Evolutionary conservation across 2,113 vertebrate species (phyloP).

Genomic region (Halichoerus grypus): DNA sequence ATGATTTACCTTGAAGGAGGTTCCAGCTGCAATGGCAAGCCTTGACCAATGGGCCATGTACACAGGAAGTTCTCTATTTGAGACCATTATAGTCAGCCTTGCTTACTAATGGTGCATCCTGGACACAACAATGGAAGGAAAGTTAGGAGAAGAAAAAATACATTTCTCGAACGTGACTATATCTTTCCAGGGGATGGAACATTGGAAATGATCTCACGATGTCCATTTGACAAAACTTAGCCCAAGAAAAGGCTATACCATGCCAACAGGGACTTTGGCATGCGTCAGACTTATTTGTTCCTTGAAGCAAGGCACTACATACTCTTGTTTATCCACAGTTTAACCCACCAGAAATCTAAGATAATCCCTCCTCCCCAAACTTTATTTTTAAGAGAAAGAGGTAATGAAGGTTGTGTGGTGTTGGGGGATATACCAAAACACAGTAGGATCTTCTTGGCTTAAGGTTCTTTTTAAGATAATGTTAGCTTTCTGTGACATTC

Average conservation of each 20-base stretch:
- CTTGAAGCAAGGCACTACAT: background rate
- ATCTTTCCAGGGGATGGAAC: background rate
- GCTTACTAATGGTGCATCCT: background rate
- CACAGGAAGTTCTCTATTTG: background rate
- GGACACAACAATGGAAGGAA: background rate
- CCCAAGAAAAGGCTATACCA: background rate
- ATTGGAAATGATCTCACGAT: background rate
- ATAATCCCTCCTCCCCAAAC: background rate
- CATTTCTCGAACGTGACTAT: background rate
- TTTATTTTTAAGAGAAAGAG: constrained; percentile 15
- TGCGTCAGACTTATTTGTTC: rapidly evolving
- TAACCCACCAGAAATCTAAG: background rate
- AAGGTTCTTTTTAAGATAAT: background rate
- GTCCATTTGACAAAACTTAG: background rate
- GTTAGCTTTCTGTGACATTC: background rate
- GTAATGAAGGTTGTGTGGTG: background rate
- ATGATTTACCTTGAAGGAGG: background rate
- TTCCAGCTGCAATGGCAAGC: background rate
- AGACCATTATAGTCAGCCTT: background rate
- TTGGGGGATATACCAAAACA: background rate
- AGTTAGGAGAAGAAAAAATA: background rate
- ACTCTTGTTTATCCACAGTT: background rate
- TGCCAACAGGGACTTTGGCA: background rate
- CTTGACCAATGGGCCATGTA: background rate
- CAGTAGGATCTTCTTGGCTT: background rate